Evolutionary conservation across 2,888 invertebrate species (phyloP).

Genomic region (Tanypteryx hageni): DNA sequence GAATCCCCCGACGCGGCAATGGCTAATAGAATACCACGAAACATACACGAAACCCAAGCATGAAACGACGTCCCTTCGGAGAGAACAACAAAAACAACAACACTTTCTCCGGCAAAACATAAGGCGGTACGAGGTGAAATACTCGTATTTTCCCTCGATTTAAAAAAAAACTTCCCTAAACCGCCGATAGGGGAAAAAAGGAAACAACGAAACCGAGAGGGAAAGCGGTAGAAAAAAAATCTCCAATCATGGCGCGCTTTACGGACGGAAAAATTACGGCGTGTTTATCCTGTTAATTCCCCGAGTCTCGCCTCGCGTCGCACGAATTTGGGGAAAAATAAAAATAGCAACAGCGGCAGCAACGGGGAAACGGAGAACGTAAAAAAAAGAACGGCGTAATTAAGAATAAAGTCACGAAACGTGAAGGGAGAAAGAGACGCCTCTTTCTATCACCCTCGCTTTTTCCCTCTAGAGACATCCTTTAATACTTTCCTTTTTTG

Average conservation of each 20-base stretch:
- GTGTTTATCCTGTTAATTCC: constrained; percentile 61
- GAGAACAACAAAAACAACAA: neutral
- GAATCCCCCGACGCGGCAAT: neutral
- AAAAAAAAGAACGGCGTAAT: constrained; percentile 33
- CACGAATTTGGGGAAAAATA: constrained; percentile 21
- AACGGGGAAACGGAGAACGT: neutral
- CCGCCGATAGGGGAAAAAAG: neutral
- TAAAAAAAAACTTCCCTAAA: neutral
- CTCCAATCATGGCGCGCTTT: constrained; percentile 47
- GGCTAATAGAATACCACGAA: neutral
- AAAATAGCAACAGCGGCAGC: constrained; percentile 6
- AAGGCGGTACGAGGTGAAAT: neutral
- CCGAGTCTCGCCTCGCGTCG: neutral
- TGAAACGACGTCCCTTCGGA: neutral
- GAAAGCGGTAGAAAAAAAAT: neutral
- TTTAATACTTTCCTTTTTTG: constrained; percentile 24
- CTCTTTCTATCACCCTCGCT: neutral
- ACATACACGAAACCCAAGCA: neutral
- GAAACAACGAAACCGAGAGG: neutral
- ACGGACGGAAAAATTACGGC: constrained; percentile 41
- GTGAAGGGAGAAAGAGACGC: constrained; percentile 6
- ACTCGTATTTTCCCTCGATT: neutral
- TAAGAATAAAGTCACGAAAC: constrained; percentile 56
- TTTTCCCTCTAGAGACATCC: constrained; percentile 18
- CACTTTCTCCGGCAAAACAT: constrained; percentile 20